Base-by-base conservation (phyloP, 2,797 vertebrate species). In the Hemibagrus guttatus region DNA sequence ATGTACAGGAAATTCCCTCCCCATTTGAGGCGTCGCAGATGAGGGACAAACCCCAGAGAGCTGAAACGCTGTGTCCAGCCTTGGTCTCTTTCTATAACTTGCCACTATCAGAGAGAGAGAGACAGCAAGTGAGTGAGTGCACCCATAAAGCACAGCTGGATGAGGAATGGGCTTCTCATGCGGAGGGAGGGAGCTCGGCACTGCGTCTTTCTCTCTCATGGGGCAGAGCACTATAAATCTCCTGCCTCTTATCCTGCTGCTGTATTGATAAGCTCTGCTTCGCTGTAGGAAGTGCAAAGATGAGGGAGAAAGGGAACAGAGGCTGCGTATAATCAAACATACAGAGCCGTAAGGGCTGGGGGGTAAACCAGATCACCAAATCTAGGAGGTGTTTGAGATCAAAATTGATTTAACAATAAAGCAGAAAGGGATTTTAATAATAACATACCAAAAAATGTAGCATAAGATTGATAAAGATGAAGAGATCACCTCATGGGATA, bases 221-320 rank as follows among this genome's bases (percentile, higher is more conserved):
- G 90, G 88, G 72, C 90, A 88, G 87, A 89, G 87, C 66, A 19
- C 91, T 66, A 93, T 91, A 91, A 92, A 91, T 93, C 91, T 91
- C 89, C 81, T 54, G 74, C 88, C 87, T 91, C 91, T 90, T 91
- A 90, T 92, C 90, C 89, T 82, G 58, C 81, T 86, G 87, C 75
- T 89, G 86, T 91, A 92, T 91, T 91, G 92, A 93, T 92, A 92
- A 92, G 90, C 90, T 88, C 88, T 90, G 87, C 89, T 88, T 75
- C 52, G 66, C 66, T 87, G 82, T 28, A 86, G 88, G 58, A 89
- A 81, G 64, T 83, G 82, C 80, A 85, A 75, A 86, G 80, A 84
- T 35, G 26, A 21, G 74, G 49, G 54, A 42, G 54, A 39, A 88
- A 52, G 68, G 63, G 84, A 61, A 84, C 59, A 81, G 59, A 79